Conservation (phyloP, 2,888 invertebrate genomes). For the Chaitophorus viminalis region DNA sequence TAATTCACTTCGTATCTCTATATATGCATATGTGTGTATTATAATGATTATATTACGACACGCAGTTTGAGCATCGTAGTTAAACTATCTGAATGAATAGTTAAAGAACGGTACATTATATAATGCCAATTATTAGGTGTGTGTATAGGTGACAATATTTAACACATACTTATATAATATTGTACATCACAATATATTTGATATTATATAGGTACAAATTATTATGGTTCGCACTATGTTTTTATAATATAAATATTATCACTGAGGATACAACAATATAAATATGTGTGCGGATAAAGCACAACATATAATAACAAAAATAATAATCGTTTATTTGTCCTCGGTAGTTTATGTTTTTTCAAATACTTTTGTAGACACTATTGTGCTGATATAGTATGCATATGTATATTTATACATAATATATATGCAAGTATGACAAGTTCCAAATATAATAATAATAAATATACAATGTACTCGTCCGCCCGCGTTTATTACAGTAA, state of each 20-base stretch:
- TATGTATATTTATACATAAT: no score
- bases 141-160: not conserved
- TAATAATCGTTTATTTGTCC: constrained; percentile 28
- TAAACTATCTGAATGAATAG: constrained; percentile 25
- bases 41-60: not conserved
- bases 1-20: constrained; percentile 26
- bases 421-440: not conserved
- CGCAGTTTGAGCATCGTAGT: constrained; percentile 23
- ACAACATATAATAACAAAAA: constrained; percentile 23
- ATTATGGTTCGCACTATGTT: not conserved
- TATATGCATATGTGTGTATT: no score
- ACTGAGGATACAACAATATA: constrained; percentile 15
- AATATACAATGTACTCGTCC: not conserved
- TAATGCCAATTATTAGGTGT: constrained; percentile 24
- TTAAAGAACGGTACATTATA: not conserved
- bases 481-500: not conserved
- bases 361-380: not conserved
- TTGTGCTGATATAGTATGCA: not conserved
- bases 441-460: constrained; percentile 12
- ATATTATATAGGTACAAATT: not conserved
- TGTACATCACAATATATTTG: not conserved
- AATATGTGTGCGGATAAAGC: constrained; percentile 34
- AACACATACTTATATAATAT: not conserved
- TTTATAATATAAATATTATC: constrained; percentile 5
- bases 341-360: not conserved